Conservation (phyloP, 1,140 invertebrate species). For the Thereuonema tuberculata region DNA sequence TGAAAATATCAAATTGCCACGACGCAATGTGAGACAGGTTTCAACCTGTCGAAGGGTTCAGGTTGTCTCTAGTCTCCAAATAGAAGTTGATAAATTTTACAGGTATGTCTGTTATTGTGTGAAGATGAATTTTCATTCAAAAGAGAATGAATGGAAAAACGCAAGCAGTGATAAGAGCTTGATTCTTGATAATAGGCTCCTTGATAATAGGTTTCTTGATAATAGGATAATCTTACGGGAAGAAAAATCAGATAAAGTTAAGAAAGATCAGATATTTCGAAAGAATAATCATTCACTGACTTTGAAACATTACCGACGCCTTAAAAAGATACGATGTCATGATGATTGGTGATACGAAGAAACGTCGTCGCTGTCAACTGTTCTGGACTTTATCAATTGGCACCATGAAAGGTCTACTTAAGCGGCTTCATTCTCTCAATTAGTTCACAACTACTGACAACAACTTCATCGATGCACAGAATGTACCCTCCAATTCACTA, state of each 20-base stretch:
- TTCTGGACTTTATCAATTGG: not conserved
- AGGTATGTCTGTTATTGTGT: not conserved
- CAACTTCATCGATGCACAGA: not conserved
- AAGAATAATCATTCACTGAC: not conserved
- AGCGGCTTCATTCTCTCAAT: not conserved
- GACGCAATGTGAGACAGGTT: not conserved
- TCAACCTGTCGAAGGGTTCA: not conserved
- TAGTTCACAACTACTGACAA: not conserved
- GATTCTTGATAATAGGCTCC: not conserved
- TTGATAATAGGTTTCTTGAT: too few species aligned
- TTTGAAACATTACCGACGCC: not conserved
- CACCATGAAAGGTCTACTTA: not conserved
- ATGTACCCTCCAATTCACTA: not conserved
- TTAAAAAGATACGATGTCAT: not conserved
- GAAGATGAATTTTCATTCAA: not conserved
- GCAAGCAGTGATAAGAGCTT: not conserved
- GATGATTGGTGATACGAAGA: not conserved
- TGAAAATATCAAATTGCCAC: not conserved
- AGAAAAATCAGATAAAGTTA: not conserved
- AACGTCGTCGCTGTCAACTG: not conserved
- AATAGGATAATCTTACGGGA: not conserved
- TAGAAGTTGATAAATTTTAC: not conserved
- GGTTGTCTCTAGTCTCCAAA: not conserved
- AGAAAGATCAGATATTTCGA: not conserved
- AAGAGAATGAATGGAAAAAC: not conserved